Percentiles rank a stretch among this genome's conserved stretches.
phyloP scores from a whole-genome alignment of 2,797 vertebrate species.

The Crotalus adamanteus region DNA sequence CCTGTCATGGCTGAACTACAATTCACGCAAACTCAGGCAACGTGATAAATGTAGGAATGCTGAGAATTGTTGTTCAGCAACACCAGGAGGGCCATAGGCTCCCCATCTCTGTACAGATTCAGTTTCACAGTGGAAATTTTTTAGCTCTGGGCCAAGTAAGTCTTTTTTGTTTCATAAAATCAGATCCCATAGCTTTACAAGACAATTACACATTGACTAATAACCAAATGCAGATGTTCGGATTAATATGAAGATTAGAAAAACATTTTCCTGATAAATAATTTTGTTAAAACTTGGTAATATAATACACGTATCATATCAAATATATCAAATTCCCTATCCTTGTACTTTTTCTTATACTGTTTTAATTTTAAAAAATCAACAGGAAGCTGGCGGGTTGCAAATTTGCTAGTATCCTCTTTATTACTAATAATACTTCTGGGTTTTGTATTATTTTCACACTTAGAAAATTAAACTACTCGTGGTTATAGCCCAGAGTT shows the following conservation, averaged over 20 bases:
- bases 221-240: not conserved
- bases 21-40: not conserved
- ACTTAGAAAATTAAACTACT: not conserved
- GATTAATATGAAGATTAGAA: not conserved
- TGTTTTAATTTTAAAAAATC: not conserved
- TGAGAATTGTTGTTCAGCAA: not conserved
- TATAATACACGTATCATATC: not conserved
- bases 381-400: not conserved
- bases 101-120: not conserved
- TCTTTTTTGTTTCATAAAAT: not conserved
- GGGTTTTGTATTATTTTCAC: not conserved
- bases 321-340: not conserved
- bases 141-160: not conserved
- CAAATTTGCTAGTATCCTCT: not conserved
- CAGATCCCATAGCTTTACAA: not conserved
- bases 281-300: not conserved
- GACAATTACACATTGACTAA: not conserved
- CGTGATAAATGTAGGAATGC: not conserved
- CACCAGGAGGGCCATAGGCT: not conserved
- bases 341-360: not conserved
- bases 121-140: not conserved
- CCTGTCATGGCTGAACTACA: not conserved
- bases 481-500: not conserved
- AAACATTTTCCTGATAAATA: not conserved
- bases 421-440: not conserved